Evolutionary conservation across 2,888 invertebrate species (phyloP).

Genomic region (Pediacus dermestoides): DNA sequence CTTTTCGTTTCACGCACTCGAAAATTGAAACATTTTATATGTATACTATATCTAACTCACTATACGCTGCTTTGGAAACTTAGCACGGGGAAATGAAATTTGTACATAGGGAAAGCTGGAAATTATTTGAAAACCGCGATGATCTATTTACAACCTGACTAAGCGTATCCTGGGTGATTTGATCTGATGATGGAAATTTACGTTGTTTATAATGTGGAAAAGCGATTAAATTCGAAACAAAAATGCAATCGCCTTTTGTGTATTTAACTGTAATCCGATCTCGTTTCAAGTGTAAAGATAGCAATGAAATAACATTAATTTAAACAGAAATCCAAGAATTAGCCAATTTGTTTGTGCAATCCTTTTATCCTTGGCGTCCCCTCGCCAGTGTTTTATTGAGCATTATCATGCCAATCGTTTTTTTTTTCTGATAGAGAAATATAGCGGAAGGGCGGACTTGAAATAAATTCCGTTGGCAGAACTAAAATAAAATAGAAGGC

Average conservation of each 20-base stretch:
- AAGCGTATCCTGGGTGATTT: slow-evolving; percentile 6
- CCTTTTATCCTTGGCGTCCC: slow-evolving; percentile 34
- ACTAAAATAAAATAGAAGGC: slow-evolving; percentile 43
- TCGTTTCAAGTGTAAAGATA: slow-evolving; percentile 32
- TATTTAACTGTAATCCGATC: slow-evolving; percentile 26
- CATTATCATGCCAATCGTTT: slow-evolving; percentile 45
- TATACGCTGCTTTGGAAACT: too few relatives aligned
- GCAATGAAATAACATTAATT: slow-evolving; percentile 38
- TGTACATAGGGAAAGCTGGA: too few relatives aligned
- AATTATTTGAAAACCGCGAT: too few relatives aligned
- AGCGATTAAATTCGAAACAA: slow-evolving; percentile 24
- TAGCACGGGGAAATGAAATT: too few relatives aligned
- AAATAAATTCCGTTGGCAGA: slow-evolving; percentile 42
- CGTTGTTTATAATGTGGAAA: slow-evolving; percentile 27
- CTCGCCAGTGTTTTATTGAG: slow-evolving; percentile 41
- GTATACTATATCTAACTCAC: slow-evolving; percentile 23
- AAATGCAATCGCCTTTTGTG: slow-evolving; percentile 23
- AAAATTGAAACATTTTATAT: slow-evolving; percentile 34
- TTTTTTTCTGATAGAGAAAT: slow-evolving; percentile 38
- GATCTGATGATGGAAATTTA: too few relatives aligned
- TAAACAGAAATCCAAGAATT: slow-evolving; percentile 40
- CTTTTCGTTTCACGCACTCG: slow-evolving; percentile 24
- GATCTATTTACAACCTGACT: slow-evolving; percentile 8
- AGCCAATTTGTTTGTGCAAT: slow-evolving; percentile 44
- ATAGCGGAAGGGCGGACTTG: slow-evolving; percentile 42